These are phyloP conservation scores for Misgurnus anguillicaudatus DNA, from an alignment of 2,113 vertebrate species.

Conservation along the genomic window DNA sequence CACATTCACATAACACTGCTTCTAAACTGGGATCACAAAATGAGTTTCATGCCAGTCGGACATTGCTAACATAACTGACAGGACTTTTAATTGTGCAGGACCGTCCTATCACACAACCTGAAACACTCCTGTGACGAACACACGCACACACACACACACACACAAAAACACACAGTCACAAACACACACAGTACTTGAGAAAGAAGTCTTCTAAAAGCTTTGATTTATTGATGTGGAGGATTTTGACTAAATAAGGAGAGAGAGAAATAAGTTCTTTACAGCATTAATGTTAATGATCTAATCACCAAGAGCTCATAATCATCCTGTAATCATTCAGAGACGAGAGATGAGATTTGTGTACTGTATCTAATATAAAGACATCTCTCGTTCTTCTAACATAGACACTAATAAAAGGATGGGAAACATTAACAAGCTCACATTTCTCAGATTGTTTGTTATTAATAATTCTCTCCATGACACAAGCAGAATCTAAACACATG, in stretches of 20 bases:
- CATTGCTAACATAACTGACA: constrained; percentile 6
- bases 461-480: neutral
- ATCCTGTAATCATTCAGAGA: neutral
- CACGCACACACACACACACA: no score
- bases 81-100: no score
- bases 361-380: neutral
- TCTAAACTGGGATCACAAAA: constrained; percentile 54
- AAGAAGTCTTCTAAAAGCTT: no score
- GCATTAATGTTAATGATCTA: constrained; percentile 8
- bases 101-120: no score
- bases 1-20: constrained; percentile 43
- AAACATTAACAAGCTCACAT: neutral
- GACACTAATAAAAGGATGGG: neutral
- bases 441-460: neutral
- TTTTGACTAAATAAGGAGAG: constrained; percentile 69
- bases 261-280: constrained; percentile 36
- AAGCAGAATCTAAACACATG: no score
- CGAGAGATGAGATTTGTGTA: neutral
- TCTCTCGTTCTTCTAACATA: neutral
- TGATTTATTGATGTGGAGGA: constrained; percentile 52
- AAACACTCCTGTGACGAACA: no score
- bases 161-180: no score
- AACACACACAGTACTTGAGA: no score
- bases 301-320: constrained; percentile 1
- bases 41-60: constrained; percentile 16